Evolutionary conservation across 2,113 vertebrate genomes (phyloP), one percentile per base, ranked within the genome.

Genomic region (Puma concolor): DNA sequence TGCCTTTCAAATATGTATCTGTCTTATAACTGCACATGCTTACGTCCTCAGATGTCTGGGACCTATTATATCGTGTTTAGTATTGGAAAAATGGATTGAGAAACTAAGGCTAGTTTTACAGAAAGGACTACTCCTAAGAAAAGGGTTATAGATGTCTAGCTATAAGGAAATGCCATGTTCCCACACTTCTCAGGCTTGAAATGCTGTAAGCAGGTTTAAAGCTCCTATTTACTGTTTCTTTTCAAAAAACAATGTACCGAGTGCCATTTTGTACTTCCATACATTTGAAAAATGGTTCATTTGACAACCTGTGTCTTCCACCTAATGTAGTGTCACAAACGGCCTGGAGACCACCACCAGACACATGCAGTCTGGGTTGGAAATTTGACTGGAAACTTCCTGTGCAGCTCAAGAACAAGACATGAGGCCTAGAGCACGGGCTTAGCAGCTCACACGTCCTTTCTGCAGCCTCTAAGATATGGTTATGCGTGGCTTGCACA

Each of bases 381-480:
- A 74, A 88, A 88, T 88, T 71, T 93, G 88, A 31, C 50, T 79
- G 60, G 33, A 76, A 80, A 82, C 79, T 96, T 90, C 31, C 25
- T 83, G 15, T 92, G 67, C 36, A 86, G 25, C 33, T 83, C 12
- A 21, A 85, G 82, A 90, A 57, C 27, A 29, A 95, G 66, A 69
- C 31, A n/a, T 2, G 12, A 95, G 38, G n/a, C 29, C 50, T 54
- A 50, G n/a, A 74, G 15, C 29, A 66, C 27, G 17, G 27, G 25
- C 36, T 76, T 36, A 50, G 41, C 13, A 36, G 44, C 15, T 84
- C 67, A 63, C 17, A 3, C 0, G 4, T 44, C 27, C 19, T 67
- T 76, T 86, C 50, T 84, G 7, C n/a, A 89, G 80, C 31, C 33
- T 89, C 60, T 64, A 14, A 67, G 71, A 27, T 41, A 9, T 31